Conservation (phyloP, 2,113 vertebrate genomes). For the Ifrita kowaldi region DNA sequence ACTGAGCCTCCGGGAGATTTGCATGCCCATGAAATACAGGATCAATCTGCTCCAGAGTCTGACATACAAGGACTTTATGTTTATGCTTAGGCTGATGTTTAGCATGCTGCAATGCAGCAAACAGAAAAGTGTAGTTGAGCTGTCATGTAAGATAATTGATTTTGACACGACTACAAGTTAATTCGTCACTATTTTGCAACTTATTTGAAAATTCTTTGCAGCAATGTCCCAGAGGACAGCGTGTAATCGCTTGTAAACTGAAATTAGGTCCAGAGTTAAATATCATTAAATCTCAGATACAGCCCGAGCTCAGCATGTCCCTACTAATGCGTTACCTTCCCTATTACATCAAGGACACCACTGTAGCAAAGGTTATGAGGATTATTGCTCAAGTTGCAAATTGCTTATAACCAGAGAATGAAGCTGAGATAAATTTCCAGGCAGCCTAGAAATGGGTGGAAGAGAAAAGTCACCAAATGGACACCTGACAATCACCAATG, state of each 20-base stretch:
- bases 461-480: not conserved
- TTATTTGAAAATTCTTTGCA: slow-evolving; percentile 81
- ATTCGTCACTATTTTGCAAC: slow-evolving; percentile 93
- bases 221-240: slow-evolving; percentile 84
- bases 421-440: not conserved
- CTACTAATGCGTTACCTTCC: slow-evolving; percentile 78
- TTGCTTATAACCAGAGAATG: slow-evolving; percentile 6
- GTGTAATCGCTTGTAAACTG: slow-evolving; percentile 91
- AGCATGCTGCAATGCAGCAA: slow-evolving; percentile 57
- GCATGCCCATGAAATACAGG: slow-evolving; percentile 1
- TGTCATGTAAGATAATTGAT: slow-evolving; percentile 90
- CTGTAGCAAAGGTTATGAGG: slow-evolving; percentile 44
- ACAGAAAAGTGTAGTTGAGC: slow-evolving; percentile 78
- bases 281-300: slow-evolving; percentile 86
- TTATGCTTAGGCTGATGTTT: slow-evolving; percentile 28
- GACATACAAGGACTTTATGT: slow-evolving; percentile 55
- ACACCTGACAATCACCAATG: not conserved
- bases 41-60: slow-evolving; percentile 37
- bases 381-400: slow-evolving; percentile 54
- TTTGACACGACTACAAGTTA: slow-evolving; percentile 92
- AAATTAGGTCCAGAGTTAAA: slow-evolving; percentile 91
- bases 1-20: not conserved
- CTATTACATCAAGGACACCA: slow-evolving; percentile 77
- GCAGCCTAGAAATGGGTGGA: not conserved
- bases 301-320: slow-evolving; percentile 76